Evolutionary conservation across 2,113 vertebrate genomes (phyloP), one percentile per base, ranked within the genome.

Genomic region (Lepus americanus): DNA sequence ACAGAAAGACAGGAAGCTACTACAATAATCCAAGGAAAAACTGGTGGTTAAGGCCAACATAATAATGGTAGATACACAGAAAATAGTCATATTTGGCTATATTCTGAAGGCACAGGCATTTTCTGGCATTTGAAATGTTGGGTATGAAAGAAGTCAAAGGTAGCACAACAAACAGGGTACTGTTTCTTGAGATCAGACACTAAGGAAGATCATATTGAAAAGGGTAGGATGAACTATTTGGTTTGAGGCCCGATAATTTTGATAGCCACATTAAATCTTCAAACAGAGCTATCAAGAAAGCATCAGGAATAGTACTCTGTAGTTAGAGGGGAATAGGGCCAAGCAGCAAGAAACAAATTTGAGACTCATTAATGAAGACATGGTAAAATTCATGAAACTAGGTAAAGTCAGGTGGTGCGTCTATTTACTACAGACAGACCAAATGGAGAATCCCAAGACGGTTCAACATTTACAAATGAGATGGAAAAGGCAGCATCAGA

Each of bases 291-390:
- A 73, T 17, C 70, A 89, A 79, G 31, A 94, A 72, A 22, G 49
- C 33, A 49, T 53, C 9, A 31, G 31, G 51, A n/a, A 29, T 9
- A 90, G 67, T 79, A 64, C 72, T 39, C n/a, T 88, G 16, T 11
- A 90, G 20, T 59, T 72, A 83, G 49, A 93, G 17, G 33, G 87
- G n/a, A 89, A 9, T 87, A 49, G 36, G 73, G 82, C 17, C 70
- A 87, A 90, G 31, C 82, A 83, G 74, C 61, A 53, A 82, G 31
- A 87, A 39, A 84, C 29, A 91, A 93, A 90, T 87, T 66, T 79
- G 72, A 55, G n/a, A 79, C 44, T 88, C 64, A 90, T 51, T 29
- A 69, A 82, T 78, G 29, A 86, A 86, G 16, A 63, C 6, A 69
- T 39, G 29, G n/a, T 64, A 87, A 87, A 82, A 77, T 78, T 77